Evolutionary conservation across 2,113 vertebrate species (phyloP).

Genomic region (Ranitomeya imitator): DNA sequence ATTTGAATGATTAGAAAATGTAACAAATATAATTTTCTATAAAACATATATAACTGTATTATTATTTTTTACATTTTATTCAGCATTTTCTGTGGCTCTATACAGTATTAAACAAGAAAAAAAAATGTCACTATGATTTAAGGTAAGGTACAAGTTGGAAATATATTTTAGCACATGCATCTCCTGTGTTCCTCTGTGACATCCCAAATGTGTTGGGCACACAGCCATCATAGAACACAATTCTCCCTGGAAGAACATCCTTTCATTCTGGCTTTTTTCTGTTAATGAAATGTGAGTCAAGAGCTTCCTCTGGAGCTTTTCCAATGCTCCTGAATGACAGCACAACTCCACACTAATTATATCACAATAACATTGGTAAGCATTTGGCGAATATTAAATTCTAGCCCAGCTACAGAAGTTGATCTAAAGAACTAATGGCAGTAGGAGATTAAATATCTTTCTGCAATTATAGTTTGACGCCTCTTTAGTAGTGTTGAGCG

Average conservation of each 20-base stretch:
- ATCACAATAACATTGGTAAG: constrained; percentile 51
- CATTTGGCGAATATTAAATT: constrained; percentile 45
- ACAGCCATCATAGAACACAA: constrained; percentile 52
- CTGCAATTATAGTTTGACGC: background rate
- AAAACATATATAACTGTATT: background rate
- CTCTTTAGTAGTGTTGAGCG: too few relatives aligned
- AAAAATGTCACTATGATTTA: constrained; percentile 34
- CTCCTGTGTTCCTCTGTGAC: constrained; percentile 38
- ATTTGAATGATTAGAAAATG: background rate
- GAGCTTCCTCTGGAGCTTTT: constrained; percentile 41
- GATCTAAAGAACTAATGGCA: constrained; percentile 7
- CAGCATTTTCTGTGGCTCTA: background rate
- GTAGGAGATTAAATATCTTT: background rate
- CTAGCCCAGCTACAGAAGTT: background rate
- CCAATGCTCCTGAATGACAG: constrained; percentile 53
- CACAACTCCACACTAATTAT: constrained; percentile 50
- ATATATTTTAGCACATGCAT: constrained; percentile 41
- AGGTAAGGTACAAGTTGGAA: constrained; percentile 1
- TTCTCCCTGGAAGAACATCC: constrained; percentile 43
- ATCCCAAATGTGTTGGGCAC: constrained; percentile 53
- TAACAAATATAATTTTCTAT: background rate
- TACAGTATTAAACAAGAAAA: background rate
- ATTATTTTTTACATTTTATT: background rate
- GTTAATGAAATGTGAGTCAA: constrained; percentile 54
- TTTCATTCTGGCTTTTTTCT: constrained; percentile 52